A percentile compares a stretch with the other conserved stretches of the same genome.
These are phyloP conservation scores for Tetramorium bicarinatum DNA, from an alignment of 2,888 invertebrate species.

Conservation along the genomic window DNA sequence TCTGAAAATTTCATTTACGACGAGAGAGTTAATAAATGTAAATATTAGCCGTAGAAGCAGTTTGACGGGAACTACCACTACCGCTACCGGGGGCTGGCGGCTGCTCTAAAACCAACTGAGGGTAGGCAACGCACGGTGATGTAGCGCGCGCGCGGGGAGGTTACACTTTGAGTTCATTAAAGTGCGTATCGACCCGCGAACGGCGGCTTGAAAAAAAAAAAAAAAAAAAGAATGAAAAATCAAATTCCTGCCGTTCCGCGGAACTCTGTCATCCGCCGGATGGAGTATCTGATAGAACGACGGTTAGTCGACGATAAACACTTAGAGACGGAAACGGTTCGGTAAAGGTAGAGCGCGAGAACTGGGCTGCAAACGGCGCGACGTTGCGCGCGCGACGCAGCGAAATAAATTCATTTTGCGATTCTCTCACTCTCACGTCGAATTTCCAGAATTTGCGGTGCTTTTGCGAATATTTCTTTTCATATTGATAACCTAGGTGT, in stretches of 20 bases:
- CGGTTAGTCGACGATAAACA: conserved; percentile 22
- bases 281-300: conserved; percentile 4
- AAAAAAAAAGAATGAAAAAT: conserved; percentile 79
- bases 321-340: conserved; percentile 3
- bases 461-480: conserved; percentile 25
- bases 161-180: conserved; percentile 84
- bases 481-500: conserved; percentile 39
- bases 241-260: conserved; percentile 70
- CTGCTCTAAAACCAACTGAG: conserved; percentile 76
- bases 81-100: conserved; percentile 63
- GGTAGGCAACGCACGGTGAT: conserved; percentile 62
- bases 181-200: conserved; percentile 79
- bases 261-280: conserved; percentile 65
- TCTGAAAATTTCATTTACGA: conserved; percentile 86
- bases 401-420: conserved; percentile 13
- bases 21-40: conserved; percentile 86
- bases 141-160: conserved; percentile 60
- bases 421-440: not conserved
- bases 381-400: not conserved
- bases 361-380: not conserved
- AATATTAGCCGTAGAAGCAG: conserved; percentile 85
- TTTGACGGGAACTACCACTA: conserved; percentile 82
- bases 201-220: conserved; percentile 75
- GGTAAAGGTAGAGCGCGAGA: not conserved
- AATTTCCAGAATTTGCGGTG: conserved; percentile 1